A percentile compares a stretch with the other conserved stretches of the same genome.
Evolutionary conservation across 1,140 invertebrate species (phyloP).

Genomic region (Melitaea cinxia): DNA sequence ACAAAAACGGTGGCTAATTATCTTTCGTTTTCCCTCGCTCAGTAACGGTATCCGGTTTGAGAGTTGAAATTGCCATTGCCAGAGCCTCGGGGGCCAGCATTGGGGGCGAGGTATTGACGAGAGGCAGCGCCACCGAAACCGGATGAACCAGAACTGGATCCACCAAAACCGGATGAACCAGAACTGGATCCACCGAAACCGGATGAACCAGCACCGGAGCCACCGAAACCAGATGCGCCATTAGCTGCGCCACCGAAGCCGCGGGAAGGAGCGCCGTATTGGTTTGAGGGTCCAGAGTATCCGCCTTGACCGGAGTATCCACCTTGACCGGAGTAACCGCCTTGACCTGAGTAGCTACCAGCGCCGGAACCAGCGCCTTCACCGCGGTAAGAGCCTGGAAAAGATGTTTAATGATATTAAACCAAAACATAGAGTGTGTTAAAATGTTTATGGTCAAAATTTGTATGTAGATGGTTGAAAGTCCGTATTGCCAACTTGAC

Average conservation of each 20-base stretch:
- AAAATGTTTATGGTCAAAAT: too few relatives aligned
- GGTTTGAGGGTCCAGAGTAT: constrained; percentile 32
- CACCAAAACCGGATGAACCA: constrained; percentile 16
- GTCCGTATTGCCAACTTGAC: too few relatives aligned
- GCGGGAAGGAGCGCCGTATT: constrained; percentile 35
- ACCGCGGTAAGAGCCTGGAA: constrained; percentile 68
- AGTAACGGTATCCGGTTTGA: constrained; percentile 72
- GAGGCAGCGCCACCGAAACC: constrained; percentile 59
- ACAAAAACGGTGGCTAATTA: constrained; percentile 21
- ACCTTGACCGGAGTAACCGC: constrained; percentile 50
- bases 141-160: constrained; percentile 44
- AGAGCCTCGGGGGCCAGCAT: constrained; percentile 59
- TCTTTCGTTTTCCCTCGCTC: constrained; percentile 33
- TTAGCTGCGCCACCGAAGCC: constrained; percentile 40
- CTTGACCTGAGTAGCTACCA: constrained; percentile 43
- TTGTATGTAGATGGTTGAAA: too few relatives aligned
- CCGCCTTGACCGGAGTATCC: constrained; percentile 37
- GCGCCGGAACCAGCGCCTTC: constrained; percentile 61
- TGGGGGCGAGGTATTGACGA: constrained; percentile 70
- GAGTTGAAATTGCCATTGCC: constrained; percentile 74
- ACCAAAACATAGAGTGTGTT: too few relatives aligned
- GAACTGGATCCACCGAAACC: constrained; percentile 35
- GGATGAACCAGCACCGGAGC: constrained; percentile 29
- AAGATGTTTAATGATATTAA: not conserved
- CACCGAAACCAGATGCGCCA: constrained; percentile 48